Evolutionary conservation across 2,888 invertebrate species (phyloP), one percentile per base, ranked within the genome.

Genomic region (Hemistola chrysoprasaria): DNA sequence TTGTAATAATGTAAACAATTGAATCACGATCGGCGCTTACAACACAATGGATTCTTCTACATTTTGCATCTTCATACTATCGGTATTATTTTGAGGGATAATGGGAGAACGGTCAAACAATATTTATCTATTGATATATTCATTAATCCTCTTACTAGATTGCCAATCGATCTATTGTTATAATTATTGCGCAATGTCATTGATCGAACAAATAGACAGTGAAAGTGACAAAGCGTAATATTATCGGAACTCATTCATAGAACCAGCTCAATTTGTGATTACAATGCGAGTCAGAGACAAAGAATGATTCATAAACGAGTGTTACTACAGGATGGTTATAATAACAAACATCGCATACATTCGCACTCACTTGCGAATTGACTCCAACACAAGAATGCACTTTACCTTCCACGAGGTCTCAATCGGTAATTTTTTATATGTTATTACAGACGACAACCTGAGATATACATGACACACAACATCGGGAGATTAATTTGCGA

Each of bases 381-480:
- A 70, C 71, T 71, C 63, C 59, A 65, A 86, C 87, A 87, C 79
- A 84, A 80, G 73, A 86, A 85, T 84, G 86, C 87, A 87, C 87
- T 88, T 84, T 85, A 75, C 72, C 71, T 65, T 62, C 65, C 65
- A 53, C 64, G 70, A 78, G 62, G 72, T 72, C 79, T 78, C 76
- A 80, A 85, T 84, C 72, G 73, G 75, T 75, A 77, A 76, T 81
- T 81, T 83, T 80, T 84, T 77, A 78, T 75, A 66, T 74, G 73
- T 77, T 80, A 68, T 70, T 75, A 77, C 72, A 63, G 65, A 76
- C 66, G 70, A 64, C 62, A 70, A 63, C 55, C 62, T 62, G 59
- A 68, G 71, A 76, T 74, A 76, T 77, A 81, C 78, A 78, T 62
- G 83, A 78, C 76, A 74, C 70, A 60, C 62, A 74, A 82, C 83